Base-by-base conservation (phyloP, 2,888 invertebrate genomes). In the Dascillus cervinus region DNA sequence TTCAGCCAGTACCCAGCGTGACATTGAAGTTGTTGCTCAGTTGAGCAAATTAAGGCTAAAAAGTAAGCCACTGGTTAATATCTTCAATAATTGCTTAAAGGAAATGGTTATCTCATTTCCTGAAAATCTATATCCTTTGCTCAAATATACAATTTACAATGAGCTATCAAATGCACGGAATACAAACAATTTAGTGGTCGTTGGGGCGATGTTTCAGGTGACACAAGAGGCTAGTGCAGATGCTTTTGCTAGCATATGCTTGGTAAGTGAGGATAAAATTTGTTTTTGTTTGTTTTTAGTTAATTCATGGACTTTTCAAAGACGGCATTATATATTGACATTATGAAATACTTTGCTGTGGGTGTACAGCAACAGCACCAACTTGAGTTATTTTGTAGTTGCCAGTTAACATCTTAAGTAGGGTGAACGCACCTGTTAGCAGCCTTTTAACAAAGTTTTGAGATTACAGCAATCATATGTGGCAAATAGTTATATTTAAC, bases 111-210 rank as follows among this genome's bases (percentile, higher is more conserved):
- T 77, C 8, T 77, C 87, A 29, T 86, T 88, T 55, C 79, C 85
- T 1, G 86, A 87, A 12, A 87, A 94, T 55, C 66, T 95, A 30
- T 78, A 81, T 36, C 82, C 87, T 15, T 77, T 92, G 39, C 69
- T 96, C 47, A 91, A 90, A 48, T 86, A 89, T 57, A 90, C 91
- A 0, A 84, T 96, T 34, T 92, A 90, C 70, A 96, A 96, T 65
- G 96, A 96, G 69, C 67, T 96, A 44, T 91, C 94, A 0, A 84
- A 85, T 55, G 81, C 84, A 13, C 77, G 95, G 36, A 92, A 94
- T 66, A 88, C 91, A 0, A 95, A 94, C 69, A 96, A 96, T 66
- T 87, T 95, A 82, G 79, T 88, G 6, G 83, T 95, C 63, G 72
- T 96, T 9, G 83, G 82, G 2, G 85, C 87, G 5, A 82, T 95